Percentiles rank a stretch among this genome's conserved stretches.
phyloP scores from a whole-genome alignment of 2,888 invertebrate species.

The Chrysolina haemoptera region DNA sequence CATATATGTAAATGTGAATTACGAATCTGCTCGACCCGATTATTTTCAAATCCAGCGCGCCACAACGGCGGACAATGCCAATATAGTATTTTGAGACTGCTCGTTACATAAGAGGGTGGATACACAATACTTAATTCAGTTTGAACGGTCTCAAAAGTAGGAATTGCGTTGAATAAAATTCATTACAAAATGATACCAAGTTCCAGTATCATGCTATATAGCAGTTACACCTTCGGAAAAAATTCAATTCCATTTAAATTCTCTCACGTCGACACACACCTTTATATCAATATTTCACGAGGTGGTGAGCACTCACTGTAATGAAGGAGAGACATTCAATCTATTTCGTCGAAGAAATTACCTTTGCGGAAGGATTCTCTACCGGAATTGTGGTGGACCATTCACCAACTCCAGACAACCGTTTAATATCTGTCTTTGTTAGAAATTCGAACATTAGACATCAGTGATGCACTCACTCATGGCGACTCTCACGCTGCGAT shows the following conservation, averaged over 20 bases:
- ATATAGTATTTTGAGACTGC: too few species aligned
- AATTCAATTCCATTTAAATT: constrained; percentile 10
- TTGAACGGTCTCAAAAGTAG: too few species aligned
- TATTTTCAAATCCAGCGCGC: too few species aligned
- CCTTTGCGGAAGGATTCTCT: background rate
- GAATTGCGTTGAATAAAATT: too few species aligned
- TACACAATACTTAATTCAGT: too few species aligned
- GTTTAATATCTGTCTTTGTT: constrained; percentile 29
- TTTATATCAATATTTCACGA: constrained; percentile 19
- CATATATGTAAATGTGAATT: too few species aligned
- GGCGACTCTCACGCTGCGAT: background rate
- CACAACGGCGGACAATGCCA: too few species aligned
- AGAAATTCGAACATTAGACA: constrained; percentile 24
- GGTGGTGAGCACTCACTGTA: constrained; percentile 9
- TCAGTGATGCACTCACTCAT: constrained; percentile 17
- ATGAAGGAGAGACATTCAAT: constrained; percentile 18
- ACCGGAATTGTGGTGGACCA: constrained; percentile 12
- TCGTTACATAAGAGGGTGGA: too few species aligned
- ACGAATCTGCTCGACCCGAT: too few species aligned
- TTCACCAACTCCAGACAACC: constrained; percentile 4
- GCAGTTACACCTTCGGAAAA: background rate
- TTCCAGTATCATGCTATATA: background rate
- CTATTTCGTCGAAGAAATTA: background rate
- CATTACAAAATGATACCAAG: too few species aligned
- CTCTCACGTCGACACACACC: constrained; percentile 14